Evolutionary conservation across 2,113 vertebrate genomes (phyloP).

Genomic region (Empidonax alnorum): DNA sequence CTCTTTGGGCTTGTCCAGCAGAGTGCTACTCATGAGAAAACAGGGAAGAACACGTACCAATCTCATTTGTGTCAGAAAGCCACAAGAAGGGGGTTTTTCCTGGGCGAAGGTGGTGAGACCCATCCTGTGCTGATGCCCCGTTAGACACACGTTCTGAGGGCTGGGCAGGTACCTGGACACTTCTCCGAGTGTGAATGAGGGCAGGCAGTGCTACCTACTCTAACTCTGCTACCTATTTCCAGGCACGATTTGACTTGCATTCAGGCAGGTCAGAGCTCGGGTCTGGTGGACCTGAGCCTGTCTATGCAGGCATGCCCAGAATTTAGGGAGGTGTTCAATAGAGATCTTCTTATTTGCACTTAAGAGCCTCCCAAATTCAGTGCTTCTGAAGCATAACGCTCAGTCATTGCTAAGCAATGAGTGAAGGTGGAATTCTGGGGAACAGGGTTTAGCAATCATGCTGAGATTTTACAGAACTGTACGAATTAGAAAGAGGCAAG

Average conservation of each 20-base stretch:
- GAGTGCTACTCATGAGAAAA: not conserved
- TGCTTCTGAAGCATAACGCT: not conserved
- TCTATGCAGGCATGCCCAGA: not conserved
- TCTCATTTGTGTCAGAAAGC: not conserved
- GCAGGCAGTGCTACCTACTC: accelerated
- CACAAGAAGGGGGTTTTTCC: not conserved
- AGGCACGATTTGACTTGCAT: not conserved
- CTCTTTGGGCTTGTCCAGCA: not conserved
- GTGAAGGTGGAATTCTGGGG: not conserved
- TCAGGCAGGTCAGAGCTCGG: not conserved
- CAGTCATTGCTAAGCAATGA: not conserved
- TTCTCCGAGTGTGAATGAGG: accelerated
- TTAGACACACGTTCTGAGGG: accelerated
- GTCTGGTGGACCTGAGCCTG: too few relatives aligned
- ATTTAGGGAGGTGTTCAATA: not conserved
- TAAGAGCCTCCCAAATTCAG: not conserved
- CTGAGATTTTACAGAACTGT: not conserved
- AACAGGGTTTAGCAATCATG: not conserved
- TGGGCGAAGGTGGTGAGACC: not conserved
- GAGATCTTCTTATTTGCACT: not conserved
- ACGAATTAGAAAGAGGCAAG: not conserved
- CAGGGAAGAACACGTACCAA: not conserved
- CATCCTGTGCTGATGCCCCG: accelerated
- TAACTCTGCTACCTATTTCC: not conserved
- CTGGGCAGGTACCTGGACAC: accelerated